Conservation (phyloP, 23 tunicate genomes). For the Styela clava region DNA sequence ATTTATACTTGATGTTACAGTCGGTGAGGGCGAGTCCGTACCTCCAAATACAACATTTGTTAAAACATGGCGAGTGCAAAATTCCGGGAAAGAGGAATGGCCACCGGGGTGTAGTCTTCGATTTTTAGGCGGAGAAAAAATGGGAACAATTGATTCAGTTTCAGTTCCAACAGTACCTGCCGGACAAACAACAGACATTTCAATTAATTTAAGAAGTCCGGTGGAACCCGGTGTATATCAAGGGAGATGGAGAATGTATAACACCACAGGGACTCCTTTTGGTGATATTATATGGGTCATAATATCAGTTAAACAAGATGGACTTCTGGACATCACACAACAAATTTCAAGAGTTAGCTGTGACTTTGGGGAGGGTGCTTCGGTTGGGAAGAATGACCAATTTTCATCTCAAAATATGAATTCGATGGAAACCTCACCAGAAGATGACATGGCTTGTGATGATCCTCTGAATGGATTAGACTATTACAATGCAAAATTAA, state of each 20-base stretch:
- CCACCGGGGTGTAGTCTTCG: constrained; percentile 84
- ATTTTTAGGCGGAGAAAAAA: constrained; percentile 78
- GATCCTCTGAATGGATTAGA: background rate
- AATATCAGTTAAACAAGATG: constrained; percentile 75
- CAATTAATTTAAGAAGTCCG: constrained; percentile 84
- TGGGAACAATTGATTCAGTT: constrained; percentile 72
- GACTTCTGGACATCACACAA: constrained; percentile 70
- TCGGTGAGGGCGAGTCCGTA: constrained; percentile 94
- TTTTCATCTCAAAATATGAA: background rate
- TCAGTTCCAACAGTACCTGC: constrained; percentile 44
- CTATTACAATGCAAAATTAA: background rate
- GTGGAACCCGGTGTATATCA: constrained; percentile 61
- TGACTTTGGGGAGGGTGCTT: constrained; percentile 8
- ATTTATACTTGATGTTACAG: constrained; percentile 87
- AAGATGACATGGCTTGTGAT: constrained; percentile 10
- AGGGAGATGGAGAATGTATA: constrained; percentile 93
- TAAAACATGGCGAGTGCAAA: constrained; percentile 91
- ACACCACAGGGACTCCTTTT: constrained; percentile 61
- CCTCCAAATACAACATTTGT: constrained; percentile 89
- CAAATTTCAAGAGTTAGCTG: constrained; percentile 58
- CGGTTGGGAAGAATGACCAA: background rate
- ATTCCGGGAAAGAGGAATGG: constrained; percentile 83
- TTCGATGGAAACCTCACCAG: background rate
- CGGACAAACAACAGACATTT: constrained; percentile 51
- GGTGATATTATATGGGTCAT: constrained; percentile 96